Evolutionary conservation across 2,888 invertebrate species (phyloP).

Genomic region (Drosophila parthenogenetica): DNA sequence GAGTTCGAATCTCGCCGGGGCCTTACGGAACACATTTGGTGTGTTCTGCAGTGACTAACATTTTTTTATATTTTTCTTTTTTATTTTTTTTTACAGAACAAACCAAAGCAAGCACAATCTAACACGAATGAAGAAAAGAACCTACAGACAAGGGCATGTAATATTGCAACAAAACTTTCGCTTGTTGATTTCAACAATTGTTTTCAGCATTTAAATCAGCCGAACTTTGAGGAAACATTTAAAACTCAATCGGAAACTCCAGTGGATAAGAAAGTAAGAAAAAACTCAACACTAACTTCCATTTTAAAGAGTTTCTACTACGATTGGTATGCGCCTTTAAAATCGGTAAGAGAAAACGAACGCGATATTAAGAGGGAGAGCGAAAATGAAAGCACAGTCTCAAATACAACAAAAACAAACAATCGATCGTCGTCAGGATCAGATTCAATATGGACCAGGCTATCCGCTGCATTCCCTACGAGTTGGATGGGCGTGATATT

Average conservation of each 20-base stretch:
- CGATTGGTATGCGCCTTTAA: constrained; percentile 61
- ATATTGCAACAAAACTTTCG: constrained; percentile 27
- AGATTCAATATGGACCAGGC: background rate
- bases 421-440: constrained; percentile 8
- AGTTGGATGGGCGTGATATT: constrained; percentile 29
- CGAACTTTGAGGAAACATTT: background rate
- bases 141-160: constrained; percentile 25
- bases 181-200: constrained; percentile 61
- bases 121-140: background rate
- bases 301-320: constrained; percentile 50
- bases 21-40: constrained; percentile 60
- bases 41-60: background rate
- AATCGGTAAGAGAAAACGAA: constrained; percentile 13
- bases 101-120: background rate
- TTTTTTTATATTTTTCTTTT: background rate
- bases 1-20: constrained; percentile 85
- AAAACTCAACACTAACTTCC: constrained; percentile 28
- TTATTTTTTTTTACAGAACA: constrained; percentile 5
- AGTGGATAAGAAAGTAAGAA: constrained; percentile 5
- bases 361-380: background rate
- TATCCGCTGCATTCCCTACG: constrained; percentile 4
- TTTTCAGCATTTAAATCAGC: constrained; percentile 49
- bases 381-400: background rate
- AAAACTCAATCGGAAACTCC: background rate
- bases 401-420: background rate